Percentiles rank a stretch among this genome's conserved stretches.
phyloP scores from a whole-genome alignment of 2,797 vertebrate genomes.

The Intellagama lesueurii region DNA sequence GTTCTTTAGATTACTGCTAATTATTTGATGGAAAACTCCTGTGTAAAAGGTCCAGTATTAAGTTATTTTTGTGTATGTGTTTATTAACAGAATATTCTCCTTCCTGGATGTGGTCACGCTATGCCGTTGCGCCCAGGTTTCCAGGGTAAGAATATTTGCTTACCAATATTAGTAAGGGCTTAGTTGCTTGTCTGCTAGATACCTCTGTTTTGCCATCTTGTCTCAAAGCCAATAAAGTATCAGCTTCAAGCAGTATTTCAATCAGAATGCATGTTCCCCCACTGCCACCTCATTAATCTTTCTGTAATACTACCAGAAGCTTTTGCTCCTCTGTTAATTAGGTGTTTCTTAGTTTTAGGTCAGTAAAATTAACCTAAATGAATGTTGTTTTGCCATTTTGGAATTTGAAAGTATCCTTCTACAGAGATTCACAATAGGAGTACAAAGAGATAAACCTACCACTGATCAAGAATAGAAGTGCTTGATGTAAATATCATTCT shows the following conservation, averaged over 20 bases:
- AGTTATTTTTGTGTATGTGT: constrained; percentile 61
- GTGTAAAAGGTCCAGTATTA: neutral
- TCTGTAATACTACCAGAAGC: neutral
- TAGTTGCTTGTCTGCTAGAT: neutral
- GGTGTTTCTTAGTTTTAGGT: neutral
- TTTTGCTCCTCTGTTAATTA: neutral
- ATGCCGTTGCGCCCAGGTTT: constrained; percentile 98
- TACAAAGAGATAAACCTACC: neutral
- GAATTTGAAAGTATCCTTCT: neutral
- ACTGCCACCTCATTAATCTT: fast-evolving
- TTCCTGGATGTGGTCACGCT: constrained; percentile 99
- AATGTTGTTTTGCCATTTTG: neutral
- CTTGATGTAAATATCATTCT: neutral
- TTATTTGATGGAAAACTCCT: neutral
- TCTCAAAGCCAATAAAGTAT: neutral
- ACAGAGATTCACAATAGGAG: neutral
- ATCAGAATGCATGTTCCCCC: neutral
- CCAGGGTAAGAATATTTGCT: constrained; percentile 87
- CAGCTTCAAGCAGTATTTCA: neutral
- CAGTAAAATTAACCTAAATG: neutral
- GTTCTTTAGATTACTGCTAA: neutral
- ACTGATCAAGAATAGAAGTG: neutral
- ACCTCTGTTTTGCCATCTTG: neutral
- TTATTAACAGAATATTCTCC: constrained; percentile 93
- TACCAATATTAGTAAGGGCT: constrained; percentile 13